Conservation (phyloP, 2,113 vertebrate species). For the Ceratotherium simum region DNA sequence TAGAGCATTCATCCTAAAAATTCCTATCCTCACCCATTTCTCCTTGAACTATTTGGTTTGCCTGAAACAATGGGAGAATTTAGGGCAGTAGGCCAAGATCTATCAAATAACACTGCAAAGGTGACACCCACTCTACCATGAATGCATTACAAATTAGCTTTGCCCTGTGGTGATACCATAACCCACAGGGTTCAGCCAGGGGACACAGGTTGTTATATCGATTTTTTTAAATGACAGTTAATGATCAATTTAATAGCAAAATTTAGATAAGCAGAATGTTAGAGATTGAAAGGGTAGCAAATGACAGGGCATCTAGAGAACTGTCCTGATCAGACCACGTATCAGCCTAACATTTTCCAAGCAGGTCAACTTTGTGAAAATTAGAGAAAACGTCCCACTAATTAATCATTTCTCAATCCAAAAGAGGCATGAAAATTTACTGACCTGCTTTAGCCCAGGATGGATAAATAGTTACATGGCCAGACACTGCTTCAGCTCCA, state of each 20-base stretch:
- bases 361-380: neutral
- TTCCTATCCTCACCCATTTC: neutral
- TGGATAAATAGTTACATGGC: constrained; percentile 88
- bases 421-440: constrained; percentile 66
- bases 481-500: constrained; percentile 85
- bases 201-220: neutral
- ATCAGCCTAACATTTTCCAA: neutral
- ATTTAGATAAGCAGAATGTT: neutral
- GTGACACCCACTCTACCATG: too few species aligned
- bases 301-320: neutral
- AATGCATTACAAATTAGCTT: neutral
- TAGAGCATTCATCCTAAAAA: neutral
- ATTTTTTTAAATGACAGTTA: constrained; percentile 5
- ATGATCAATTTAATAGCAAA: neutral
- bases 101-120: neutral
- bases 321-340: neutral
- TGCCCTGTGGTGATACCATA: neutral
- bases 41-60: neutral
- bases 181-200: neutral
- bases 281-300: neutral
- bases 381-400: neutral
- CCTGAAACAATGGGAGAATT: constrained; percentile 1
- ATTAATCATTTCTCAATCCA: neutral
- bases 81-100: neutral
- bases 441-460: constrained; percentile 89